Evolutionary conservation across 30 jellyfish, hydroid and myxozoan species (phyloP).

Genomic region (Aurelia sp.): DNA sequence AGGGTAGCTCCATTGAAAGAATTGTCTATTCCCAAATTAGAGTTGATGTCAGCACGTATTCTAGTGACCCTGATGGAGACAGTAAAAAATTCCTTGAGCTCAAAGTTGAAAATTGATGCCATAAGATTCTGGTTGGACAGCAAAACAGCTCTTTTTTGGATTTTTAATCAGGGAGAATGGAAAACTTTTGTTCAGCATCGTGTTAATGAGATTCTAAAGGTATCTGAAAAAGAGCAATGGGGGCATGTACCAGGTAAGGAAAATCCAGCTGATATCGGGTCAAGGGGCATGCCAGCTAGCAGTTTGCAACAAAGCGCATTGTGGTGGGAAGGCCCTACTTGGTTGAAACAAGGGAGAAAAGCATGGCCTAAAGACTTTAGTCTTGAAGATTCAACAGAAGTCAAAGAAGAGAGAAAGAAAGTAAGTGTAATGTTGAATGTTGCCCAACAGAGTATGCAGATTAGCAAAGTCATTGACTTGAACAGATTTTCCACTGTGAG

Average conservation of each 20-base stretch:
- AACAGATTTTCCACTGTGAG: neutral
- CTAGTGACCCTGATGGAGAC: too few species aligned
- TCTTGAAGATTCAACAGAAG: neutral
- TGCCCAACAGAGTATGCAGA: neutral
- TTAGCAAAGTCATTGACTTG: neutral
- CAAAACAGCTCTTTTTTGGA: neutral
- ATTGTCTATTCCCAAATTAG: too few species aligned
- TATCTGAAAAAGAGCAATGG: neutral
- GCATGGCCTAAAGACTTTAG: neutral
- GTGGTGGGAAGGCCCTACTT: conserved; percentile 9
- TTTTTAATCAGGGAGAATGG: neutral
- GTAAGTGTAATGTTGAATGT: neutral
- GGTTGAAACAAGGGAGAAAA: neutral
- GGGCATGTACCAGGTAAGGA: neutral
- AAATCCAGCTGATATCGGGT: conserved; percentile 6
- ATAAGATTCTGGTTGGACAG: neutral
- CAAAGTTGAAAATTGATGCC: too few species aligned
- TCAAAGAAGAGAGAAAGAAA: neutral
- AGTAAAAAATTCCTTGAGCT: too few species aligned
- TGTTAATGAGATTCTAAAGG: neutral
- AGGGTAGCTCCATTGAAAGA: too few species aligned
- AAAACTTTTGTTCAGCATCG: neutral
- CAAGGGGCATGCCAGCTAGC: neutral
- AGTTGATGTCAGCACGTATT: too few species aligned
- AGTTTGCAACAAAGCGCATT: neutral